phyloP scores from a whole-genome alignment of 2,888 invertebrate genomes.

The Ptilodon capucinus region DNA sequence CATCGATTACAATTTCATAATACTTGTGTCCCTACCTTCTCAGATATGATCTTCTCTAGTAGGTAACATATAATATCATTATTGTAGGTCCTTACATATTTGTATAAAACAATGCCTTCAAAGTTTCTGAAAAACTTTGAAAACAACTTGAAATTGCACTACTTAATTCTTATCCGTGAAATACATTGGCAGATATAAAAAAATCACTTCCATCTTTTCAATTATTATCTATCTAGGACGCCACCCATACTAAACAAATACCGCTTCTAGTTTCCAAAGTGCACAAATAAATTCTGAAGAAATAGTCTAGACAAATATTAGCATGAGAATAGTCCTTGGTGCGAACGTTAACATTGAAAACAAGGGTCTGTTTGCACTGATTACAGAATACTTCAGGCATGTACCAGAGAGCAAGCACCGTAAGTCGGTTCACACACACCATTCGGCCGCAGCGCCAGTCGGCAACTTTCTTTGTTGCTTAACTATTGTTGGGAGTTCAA shows the following conservation, averaged over 20 bases:
- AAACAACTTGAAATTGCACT: no score
- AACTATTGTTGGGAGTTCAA: conserved; percentile 77
- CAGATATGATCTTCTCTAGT: no score
- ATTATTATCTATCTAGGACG: conserved; percentile 22
- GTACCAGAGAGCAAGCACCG: conserved; percentile 37
- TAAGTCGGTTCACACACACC: conserved; percentile 52
- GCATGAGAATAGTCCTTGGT: conserved; percentile 28
- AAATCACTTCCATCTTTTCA: neutral
- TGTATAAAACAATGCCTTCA: no score
- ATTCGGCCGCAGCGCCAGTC: conserved; percentile 50
- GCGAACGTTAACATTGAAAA: conserved; percentile 32
- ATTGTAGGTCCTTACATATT: no score
- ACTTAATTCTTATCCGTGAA: no score
- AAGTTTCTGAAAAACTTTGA: no score
- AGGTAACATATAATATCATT: no score
- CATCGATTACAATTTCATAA: no score
- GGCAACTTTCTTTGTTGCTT: conserved; percentile 74
- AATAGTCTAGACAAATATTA: conserved; percentile 40
- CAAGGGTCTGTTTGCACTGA: conserved; percentile 44
- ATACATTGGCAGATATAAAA: no score
- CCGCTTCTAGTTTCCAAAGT: conserved; percentile 10
- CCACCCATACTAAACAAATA: conserved; percentile 15
- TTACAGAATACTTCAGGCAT: conserved; percentile 48
- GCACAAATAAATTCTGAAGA: conserved; percentile 28
- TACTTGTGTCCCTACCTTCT: no score